phyloP scores from a whole-genome alignment of 2,797 vertebrate genomes.

The Eospalax fontanierii region DNA sequence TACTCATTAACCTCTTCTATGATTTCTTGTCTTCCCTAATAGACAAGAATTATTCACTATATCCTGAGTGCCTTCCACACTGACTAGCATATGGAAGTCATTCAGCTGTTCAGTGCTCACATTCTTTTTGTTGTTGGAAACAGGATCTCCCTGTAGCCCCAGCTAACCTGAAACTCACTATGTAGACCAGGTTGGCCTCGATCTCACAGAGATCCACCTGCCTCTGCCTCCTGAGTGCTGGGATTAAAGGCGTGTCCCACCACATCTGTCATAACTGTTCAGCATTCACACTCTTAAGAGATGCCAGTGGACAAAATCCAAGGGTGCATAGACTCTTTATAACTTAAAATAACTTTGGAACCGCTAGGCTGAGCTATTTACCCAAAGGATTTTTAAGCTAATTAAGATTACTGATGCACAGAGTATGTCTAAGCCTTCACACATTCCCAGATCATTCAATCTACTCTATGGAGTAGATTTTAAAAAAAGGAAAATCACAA shows the following conservation, averaged over 20 bases:
- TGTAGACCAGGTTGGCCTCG: too few relatives aligned
- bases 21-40: slow-evolving; percentile 17
- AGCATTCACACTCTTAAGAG: neutral
- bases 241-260: too few relatives aligned
- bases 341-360: slow-evolving; percentile 53
- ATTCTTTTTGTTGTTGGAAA: too few relatives aligned
- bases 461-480: slow-evolving; percentile 30
- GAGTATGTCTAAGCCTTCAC: slow-evolving; percentile 46
- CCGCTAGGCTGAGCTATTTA: slow-evolving; percentile 65
- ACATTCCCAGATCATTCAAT: slow-evolving; percentile 48
- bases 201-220: too few relatives aligned
- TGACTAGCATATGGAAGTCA: neutral
- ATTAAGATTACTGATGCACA: slow-evolving; percentile 68
- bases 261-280: neutral
- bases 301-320: slow-evolving; percentile 53
- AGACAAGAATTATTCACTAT: slow-evolving; percentile 4
- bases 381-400: slow-evolving; percentile 70
- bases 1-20: neutral
- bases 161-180: too few relatives aligned
- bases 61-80: neutral
- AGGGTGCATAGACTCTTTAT: neutral
- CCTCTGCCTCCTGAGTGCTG: too few relatives aligned
- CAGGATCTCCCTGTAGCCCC: too few relatives aligned
- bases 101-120: neutral
- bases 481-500: neutral